phyloP scores from a whole-genome alignment of 1,140 invertebrate species.

The Rhynchophorus ferrugineus region DNA sequence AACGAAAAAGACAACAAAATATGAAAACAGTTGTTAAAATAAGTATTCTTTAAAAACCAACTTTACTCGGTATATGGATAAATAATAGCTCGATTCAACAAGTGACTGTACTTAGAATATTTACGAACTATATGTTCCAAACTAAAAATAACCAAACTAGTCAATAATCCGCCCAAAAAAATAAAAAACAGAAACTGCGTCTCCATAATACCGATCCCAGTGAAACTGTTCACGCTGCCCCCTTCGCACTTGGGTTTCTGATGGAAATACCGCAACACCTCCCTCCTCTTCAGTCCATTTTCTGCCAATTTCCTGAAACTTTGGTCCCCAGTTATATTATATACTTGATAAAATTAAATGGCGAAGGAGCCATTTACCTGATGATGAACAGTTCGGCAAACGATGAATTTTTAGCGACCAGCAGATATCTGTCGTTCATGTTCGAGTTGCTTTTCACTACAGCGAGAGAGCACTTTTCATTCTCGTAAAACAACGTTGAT shows the following conservation, averaged over 20 bases:
- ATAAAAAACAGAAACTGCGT: background rate
- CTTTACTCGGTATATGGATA: constrained; percentile 1
- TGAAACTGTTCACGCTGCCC: background rate
- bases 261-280: background rate
- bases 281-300: background rate
- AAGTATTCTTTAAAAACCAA: background rate
- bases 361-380: background rate
- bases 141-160: background rate
- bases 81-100: too few species aligned
- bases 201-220: constrained; percentile 1
- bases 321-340: too few species aligned
- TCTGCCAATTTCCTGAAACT: constrained; percentile 2
- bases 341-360: too few species aligned
- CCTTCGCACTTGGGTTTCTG: constrained; percentile 1
- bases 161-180: background rate
- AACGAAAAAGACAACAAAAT: too few species aligned
- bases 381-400: background rate
- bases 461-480: constrained; percentile 4
- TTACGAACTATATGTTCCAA: background rate
- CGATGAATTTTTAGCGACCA: constrained; percentile 2
- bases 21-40: background rate
- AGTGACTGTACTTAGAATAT: too few species aligned
- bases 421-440: background rate
- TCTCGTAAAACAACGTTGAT: background rate
- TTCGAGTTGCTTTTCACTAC: background rate